Conservation (phyloP, 2,888 invertebrate genomes). For the Sinopyrophorus schimmeli region DNA sequence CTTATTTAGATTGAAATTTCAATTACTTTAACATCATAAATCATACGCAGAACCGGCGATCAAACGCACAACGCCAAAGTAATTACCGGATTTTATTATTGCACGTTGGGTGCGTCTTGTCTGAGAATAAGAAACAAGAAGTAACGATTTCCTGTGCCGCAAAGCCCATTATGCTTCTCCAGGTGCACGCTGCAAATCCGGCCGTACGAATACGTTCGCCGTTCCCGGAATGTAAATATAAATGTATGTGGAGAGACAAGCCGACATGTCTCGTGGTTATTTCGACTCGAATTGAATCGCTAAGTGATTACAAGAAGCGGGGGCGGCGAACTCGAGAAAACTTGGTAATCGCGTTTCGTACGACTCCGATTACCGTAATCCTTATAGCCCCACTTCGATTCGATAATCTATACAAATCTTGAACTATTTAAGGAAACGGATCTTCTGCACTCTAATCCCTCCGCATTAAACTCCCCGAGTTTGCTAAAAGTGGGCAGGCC, state of each 20-base stretch:
- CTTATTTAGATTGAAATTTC: not conserved
- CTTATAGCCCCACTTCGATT: conserved; percentile 40
- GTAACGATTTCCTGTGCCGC: conserved; percentile 33
- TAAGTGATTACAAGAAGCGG: conserved; percentile 40
- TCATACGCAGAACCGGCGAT: too few species aligned
- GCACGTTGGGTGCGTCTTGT: conserved; percentile 19
- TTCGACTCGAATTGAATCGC: conserved; percentile 24
- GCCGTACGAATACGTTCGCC: conserved; percentile 13
- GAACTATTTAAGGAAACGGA: conserved; percentile 45
- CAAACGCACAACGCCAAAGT: not conserved
- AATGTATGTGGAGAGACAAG: conserved; percentile 18
- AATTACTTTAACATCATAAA: too few species aligned
- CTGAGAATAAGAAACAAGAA: conserved; percentile 23
- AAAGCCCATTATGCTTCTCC: conserved; percentile 31
- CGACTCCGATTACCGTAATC: conserved; percentile 48
- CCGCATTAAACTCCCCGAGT: conserved; percentile 16
- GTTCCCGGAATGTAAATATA: conserved; percentile 16
- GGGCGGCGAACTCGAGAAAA: conserved; percentile 42
- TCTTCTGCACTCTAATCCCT: conserved; percentile 27
- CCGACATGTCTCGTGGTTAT: conserved; percentile 26
- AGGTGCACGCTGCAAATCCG: conserved; percentile 25
- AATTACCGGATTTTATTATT: conserved; percentile 7
- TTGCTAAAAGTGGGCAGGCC: conserved; percentile 20
- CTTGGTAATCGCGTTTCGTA: conserved; percentile 50
- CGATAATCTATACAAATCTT: conserved; percentile 49